Conservation (phyloP, 2,113 vertebrate species). For the Lonchura striata region DNA sequence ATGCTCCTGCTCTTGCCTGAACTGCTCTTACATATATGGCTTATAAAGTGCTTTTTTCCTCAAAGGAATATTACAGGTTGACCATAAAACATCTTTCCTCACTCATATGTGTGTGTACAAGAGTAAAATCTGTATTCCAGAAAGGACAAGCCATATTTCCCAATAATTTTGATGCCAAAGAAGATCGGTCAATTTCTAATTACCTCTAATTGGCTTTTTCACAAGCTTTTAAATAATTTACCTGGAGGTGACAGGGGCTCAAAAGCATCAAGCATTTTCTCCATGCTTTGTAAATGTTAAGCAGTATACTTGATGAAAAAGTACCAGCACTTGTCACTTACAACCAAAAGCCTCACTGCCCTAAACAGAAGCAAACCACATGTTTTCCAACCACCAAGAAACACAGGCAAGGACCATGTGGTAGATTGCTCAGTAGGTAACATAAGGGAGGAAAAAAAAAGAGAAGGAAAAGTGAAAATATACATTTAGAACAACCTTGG, state of each 20-base stretch:
- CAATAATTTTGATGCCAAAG: background rate
- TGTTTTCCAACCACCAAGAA: background rate
- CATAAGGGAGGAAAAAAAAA: rapidly evolving
- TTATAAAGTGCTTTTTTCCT: background rate
- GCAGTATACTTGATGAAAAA: background rate
- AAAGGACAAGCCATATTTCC: background rate
- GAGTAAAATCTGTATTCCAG: background rate
- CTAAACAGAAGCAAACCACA: background rate
- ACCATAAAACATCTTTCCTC: background rate
- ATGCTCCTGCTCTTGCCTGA: background rate
- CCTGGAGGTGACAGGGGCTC: slow-evolving; percentile 16
- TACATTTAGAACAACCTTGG: background rate
- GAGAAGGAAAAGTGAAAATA: rapidly evolving
- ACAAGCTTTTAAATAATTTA: slow-evolving; percentile 48
- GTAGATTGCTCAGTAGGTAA: background rate
- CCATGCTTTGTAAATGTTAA: background rate
- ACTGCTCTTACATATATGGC: slow-evolving; percentile 2
- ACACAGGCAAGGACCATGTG: rapidly evolving
- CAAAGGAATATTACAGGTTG: background rate
- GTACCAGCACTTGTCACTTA: background rate
- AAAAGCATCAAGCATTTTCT: slow-evolving; percentile 35
- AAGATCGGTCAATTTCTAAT: slow-evolving; percentile 54
- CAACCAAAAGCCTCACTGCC: background rate
- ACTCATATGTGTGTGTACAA: background rate
- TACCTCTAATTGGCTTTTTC: slow-evolving; percentile 49